Evolutionary conservation across 2,113 vertebrate species (phyloP), one percentile per base, ranked within the genome.

Genomic region (Mungos mungo): DNA sequence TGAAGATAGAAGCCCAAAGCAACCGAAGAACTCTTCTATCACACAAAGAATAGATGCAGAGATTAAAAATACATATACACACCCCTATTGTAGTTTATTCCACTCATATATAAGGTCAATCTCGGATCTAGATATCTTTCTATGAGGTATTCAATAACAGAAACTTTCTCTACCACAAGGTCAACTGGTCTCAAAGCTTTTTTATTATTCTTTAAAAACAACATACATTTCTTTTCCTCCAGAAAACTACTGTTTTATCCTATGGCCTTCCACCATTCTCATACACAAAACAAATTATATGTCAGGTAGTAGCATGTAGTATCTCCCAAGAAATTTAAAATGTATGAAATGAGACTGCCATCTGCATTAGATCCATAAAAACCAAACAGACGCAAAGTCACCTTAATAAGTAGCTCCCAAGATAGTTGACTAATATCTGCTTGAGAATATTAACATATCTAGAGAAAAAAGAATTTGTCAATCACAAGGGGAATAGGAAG

Each of bases 331-430:
- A 93, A 87, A 95, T 66, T 86, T 80, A 60, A 96, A 97, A 80
- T 72, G 71, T 95, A 60, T 74, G 25, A 50, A 95, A 76, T 74
- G 82, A 93, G 82, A 90, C 38, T 69, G 38, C 63, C 96, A 97
- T 96, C 79, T 92, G 90, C 69, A 96, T 89, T 41, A 69, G 29
- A 89, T 91, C 72, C 41, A 95, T 93, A 80, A 90, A 89, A 92
- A 94, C 72, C 23, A 77, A 74, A 71, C 9, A 57, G 60, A 89
- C n/a, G 21, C 92, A 95, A 97, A 97, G 84, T 88, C 95, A 96
- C 94, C 94, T 96, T 96, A 96, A 93, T 35, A 90, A 96, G 90
- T 69, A 76, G 88, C 92, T 93, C 93, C 89, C 88, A 96, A 88
- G 80, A 93, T 31, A 97, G 72, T 2, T 85, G 35, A 77, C n/a